Conservation (phyloP, 1,140 invertebrate species). For the Eciton burchellii region DNA sequence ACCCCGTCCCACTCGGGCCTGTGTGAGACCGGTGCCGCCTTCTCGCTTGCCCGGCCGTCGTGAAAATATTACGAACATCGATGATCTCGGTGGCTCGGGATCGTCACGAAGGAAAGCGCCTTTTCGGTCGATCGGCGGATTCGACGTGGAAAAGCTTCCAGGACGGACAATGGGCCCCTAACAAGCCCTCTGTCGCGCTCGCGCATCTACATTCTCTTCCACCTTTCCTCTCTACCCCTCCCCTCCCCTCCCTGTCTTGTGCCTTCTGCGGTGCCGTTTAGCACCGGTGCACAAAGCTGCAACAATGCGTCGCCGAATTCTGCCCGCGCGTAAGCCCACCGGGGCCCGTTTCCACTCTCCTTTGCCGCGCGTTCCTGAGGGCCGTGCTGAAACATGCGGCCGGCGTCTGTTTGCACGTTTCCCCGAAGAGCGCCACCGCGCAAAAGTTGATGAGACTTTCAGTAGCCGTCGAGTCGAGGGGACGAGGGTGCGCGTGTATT, state of each 20-base stretch:
- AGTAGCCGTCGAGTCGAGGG: conserved; percentile 60
- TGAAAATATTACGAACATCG: conserved; percentile 42
- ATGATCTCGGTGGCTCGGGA: conserved; percentile 37
- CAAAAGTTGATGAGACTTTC: conserved; percentile 69
- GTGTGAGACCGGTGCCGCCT: neutral
- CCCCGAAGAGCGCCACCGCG: conserved; percentile 49
- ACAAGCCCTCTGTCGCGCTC: conserved; percentile 79
- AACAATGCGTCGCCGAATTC: conserved; percentile 73
- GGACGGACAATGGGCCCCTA: conserved; percentile 78
- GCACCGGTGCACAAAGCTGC: conserved; percentile 76
- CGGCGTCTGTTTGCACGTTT: conserved; percentile 66
- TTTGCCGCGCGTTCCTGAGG: conserved; percentile 15
- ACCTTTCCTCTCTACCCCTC: neutral
- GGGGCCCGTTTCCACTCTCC: conserved; percentile 52
- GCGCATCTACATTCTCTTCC: conserved; percentile 18
- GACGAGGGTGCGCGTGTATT: conserved; percentile 66
- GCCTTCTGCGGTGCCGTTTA: conserved; percentile 78
- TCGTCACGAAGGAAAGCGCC: conserved; percentile 49
- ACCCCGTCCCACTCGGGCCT: no score
- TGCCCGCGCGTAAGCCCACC: conserved; percentile 55
- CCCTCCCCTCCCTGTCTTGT: neutral
- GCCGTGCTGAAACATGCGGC: neutral
- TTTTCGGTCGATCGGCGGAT: conserved; percentile 53
- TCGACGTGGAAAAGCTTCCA: conserved; percentile 70
- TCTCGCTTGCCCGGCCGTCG: conserved; percentile 13